Base-by-base conservation (phyloP, 2,797 vertebrate species). In the Melanotaenia nigrans region DNA sequence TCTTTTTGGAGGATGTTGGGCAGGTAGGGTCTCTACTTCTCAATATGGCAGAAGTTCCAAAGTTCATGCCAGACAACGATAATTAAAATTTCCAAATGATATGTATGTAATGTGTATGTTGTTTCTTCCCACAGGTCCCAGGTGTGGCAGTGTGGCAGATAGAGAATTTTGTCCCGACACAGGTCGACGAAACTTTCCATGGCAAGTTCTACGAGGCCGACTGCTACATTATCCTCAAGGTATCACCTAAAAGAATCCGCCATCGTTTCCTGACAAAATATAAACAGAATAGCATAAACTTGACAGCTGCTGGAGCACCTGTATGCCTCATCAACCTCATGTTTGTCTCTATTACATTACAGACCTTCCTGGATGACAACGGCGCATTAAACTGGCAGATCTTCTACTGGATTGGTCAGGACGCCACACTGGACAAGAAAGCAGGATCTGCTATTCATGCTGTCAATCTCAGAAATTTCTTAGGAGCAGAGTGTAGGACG, bases 131-230 rank as follows among this genome's bases (percentile, higher is more conserved):
- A 0, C 95, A 99, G 89, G 84, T 99, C 78, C 97, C 98, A 0
- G 97, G 97, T 5, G 45, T 98, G 57, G 83, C 93, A 0, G 92
- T 97, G 79, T 99, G 97, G 97, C 98, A 99, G 93, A 99, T 99
- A 0, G 98, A 99, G 92, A 99, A 99, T 88, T 99, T 99, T 0
- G 73, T 99, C 73, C 98, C 98, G 0, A 86, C 93, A 0, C 90
- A 94, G 82, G 94, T 98, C 64, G 98, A 99, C 0, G 98, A 99
- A 71, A 82, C 97, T 10, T 96, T 99, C 74, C 96, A 97, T 0
- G 95, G 98, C 68, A 98, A 97, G 91, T 99, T 99, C 92, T 99
- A 99, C 0, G 97, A 99, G 87, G 98, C 97, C 0, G 98, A 99
- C 89, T 96, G 97, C 93, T 99, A 99, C 93, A 99, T 99, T 0